These are phyloP conservation scores for Sitta europaea DNA, from an alignment of 2,113 vertebrate genomes.

Conservation along the genomic window DNA sequence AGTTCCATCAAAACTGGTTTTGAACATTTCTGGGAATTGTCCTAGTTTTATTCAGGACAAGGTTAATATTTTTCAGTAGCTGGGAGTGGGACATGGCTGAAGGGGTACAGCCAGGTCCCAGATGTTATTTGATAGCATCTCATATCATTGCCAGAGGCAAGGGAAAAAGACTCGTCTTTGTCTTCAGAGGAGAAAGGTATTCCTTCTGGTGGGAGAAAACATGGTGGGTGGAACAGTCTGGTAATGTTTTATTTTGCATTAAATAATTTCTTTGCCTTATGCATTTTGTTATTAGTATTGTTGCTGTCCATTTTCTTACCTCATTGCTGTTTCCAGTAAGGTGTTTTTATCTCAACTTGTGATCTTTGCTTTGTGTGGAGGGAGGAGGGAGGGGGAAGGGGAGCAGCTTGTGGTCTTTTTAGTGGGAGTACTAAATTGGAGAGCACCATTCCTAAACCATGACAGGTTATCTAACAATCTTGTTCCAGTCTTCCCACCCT, in stretches of 20 bases:
- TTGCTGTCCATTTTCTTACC: not conserved
- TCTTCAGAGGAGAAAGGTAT: not conserved
- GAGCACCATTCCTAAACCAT: not conserved
- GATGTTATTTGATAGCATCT: not conserved
- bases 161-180: not conserved
- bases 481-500: not conserved
- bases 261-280: not conserved
- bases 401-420: not conserved
- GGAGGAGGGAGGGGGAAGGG: not conserved
- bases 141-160: not conserved
- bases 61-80: not conserved
- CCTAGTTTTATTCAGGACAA: not conserved
- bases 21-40: not conserved
- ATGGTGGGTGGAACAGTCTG: not conserved
- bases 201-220: not conserved
- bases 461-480: not conserved
- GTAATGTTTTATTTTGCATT: not conserved
- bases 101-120: not conserved
- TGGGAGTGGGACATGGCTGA: not conserved
- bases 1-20: not conserved
- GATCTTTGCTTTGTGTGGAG: not conserved
- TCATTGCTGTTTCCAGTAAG: not conserved
- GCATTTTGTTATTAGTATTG: not conserved
- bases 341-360: not conserved
- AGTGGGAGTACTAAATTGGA: not conserved